A percentile compares a stretch with the other conserved stretches of the same genome.
Conservation (phyloP, 2,888 invertebrate genomes). For the Pristionchus entomophagus region DNA sequence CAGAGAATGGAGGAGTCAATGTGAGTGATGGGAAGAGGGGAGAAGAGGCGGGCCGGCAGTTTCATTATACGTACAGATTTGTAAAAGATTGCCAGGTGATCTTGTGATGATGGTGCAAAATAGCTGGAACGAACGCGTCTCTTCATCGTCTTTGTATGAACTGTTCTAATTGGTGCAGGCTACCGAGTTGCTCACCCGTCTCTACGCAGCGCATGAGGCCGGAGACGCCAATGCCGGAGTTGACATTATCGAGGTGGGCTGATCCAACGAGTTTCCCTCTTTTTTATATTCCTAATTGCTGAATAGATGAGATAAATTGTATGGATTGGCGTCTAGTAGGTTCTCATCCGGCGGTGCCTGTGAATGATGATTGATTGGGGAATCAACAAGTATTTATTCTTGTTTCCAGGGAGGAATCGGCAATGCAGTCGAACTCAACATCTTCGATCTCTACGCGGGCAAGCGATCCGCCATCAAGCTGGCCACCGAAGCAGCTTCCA, state of each 20-base stretch:
- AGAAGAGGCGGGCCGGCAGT: too few species aligned
- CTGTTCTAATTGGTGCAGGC: too few species aligned
- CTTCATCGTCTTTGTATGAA: too few species aligned
- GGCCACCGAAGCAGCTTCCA: conserved; percentile 89
- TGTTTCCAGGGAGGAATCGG: conserved; percentile 66
- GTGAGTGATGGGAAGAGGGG: conserved; percentile 69
- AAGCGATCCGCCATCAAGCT: conserved; percentile 96
- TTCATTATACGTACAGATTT: not conserved
- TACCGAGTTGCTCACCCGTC: conserved; percentile 88
- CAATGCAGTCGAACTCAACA: conserved; percentile 86
- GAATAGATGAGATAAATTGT: not conserved
- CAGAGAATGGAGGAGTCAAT: conserved; percentile 94
- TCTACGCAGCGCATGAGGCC: conserved; percentile 93
- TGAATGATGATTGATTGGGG: conserved; percentile 51
- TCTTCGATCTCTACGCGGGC: conserved; percentile 86
- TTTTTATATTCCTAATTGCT: too few species aligned
- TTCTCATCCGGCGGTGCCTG: too few species aligned
- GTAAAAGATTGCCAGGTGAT: too few species aligned
- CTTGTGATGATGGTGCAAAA: too few species aligned
- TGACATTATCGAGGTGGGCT: conserved; percentile 83
- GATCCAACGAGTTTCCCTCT: too few species aligned
- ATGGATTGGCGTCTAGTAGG: too few species aligned
- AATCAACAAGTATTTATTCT: too few species aligned
- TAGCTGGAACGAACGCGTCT: too few species aligned
- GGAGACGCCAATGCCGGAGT: conserved; percentile 88